Evolutionary conservation across 2,113 vertebrate species (phyloP).

Genomic region (Dromiciops gliroides): DNA sequence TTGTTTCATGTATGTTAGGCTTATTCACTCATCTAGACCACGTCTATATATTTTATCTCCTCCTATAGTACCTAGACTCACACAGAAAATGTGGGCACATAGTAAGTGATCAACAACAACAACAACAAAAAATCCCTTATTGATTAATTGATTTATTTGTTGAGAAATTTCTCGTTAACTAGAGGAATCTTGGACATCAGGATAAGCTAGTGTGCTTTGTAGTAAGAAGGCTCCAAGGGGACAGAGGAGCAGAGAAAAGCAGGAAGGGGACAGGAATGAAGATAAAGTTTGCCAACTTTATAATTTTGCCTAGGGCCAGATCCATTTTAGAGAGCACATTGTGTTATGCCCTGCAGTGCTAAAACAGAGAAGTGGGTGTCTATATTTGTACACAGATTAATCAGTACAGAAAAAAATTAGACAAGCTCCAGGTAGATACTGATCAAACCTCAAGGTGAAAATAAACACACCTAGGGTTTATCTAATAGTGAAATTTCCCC

Average conservation of each 20-base stretch:
- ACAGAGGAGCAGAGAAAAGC: background rate
- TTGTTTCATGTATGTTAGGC: background rate
- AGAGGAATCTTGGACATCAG: background rate
- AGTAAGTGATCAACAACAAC: too few species aligned
- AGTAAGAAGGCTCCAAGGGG: background rate
- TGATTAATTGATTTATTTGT: background rate
- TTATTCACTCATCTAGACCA: background rate
- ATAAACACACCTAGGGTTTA: background rate
- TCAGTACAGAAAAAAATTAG: background rate
- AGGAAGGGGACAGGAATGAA: background rate
- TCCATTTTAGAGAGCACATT: background rate
- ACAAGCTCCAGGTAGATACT: background rate
- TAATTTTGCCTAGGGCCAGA: background rate
- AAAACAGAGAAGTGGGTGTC: background rate
- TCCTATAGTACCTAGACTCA: background rate
- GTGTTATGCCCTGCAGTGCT: background rate
- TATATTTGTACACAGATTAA: background rate
- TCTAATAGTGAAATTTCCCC: background rate
- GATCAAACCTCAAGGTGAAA: background rate
- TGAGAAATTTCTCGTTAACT: background rate
- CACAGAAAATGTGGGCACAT: background rate
- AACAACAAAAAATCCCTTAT: background rate
- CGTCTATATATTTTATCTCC: background rate
- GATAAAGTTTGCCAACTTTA: background rate
- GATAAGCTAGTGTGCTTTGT: too few species aligned